Percentiles rank a stretch among this genome's conserved stretches.
Evolutionary conservation across 1,140 invertebrate species (phyloP).

Genomic region (Papilio glaucus): DNA sequence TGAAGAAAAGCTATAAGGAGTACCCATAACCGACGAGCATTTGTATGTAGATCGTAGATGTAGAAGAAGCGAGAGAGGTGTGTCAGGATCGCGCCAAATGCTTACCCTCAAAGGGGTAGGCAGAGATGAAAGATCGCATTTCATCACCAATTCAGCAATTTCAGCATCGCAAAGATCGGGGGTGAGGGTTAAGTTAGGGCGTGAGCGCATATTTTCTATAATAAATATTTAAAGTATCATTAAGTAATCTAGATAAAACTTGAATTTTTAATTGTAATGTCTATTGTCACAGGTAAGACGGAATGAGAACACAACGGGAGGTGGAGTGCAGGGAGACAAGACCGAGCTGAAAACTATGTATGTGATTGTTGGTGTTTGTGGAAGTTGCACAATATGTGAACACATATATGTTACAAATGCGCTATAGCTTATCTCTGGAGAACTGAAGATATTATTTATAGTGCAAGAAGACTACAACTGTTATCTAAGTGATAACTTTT

Average conservation of each 20-base stretch:
- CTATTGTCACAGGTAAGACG: constrained; percentile 67
- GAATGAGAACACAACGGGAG: constrained; percentile 58
- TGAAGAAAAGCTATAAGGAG: too few species aligned
- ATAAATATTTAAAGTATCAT: too few species aligned
- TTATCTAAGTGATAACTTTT: constrained; percentile 10
- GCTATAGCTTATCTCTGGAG: constrained; percentile 42
- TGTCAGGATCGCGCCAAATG: too few species aligned
- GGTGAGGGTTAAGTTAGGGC: too few species aligned
- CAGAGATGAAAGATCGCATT: too few species aligned
- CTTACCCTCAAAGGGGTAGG: too few species aligned
- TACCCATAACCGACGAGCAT: too few species aligned
- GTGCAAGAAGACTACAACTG: constrained; percentile 48
- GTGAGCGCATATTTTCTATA: too few species aligned
- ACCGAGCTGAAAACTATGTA: background rate
- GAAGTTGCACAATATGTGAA: constrained; percentile 36
- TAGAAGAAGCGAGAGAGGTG: too few species aligned
- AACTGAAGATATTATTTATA: constrained; percentile 47
- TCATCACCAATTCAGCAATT: too few species aligned
- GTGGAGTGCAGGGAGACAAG: constrained; percentile 49
- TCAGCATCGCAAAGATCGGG: too few species aligned
- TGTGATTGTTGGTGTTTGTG: constrained; percentile 33
- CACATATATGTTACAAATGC: background rate
- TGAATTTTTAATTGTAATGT: constrained; percentile 40
- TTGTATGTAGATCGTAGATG: constrained; percentile 29
- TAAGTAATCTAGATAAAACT: background rate